Conservation (phyloP, 2,888 invertebrate genomes). For the Lasioglossum figueresi region DNA sequence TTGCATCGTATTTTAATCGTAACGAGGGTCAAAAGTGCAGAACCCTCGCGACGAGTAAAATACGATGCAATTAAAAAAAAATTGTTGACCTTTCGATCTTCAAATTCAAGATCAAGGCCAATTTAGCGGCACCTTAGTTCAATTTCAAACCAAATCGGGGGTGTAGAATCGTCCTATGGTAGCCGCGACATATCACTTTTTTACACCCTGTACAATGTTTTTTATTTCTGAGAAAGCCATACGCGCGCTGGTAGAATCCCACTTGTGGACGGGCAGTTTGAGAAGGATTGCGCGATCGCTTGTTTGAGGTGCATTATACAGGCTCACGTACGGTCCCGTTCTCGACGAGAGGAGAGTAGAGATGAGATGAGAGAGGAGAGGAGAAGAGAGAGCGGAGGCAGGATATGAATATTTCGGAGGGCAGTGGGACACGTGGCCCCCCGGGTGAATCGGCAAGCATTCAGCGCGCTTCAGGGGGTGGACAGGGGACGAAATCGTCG, state of each 20-base stretch:
- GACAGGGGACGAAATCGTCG: constrained; percentile 59
- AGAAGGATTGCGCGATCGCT: neutral
- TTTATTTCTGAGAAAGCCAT: neutral
- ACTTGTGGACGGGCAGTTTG: too few species aligned
- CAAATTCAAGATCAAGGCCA: too few species aligned
- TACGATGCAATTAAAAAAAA: too few species aligned
- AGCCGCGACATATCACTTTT: too few species aligned
- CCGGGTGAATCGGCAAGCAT: constrained; percentile 68
- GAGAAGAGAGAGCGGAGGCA: constrained; percentile 13
- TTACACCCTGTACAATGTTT: neutral
- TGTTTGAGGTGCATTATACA: constrained; percentile 6
- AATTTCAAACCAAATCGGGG: too few species aligned
- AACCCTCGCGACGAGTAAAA: too few species aligned
- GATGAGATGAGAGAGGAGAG: neutral
- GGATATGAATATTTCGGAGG: constrained; percentile 78
- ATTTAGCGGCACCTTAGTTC: too few species aligned
- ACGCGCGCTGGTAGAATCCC: too few species aligned
- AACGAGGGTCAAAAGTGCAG: too few species aligned
- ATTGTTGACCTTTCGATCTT: too few species aligned
- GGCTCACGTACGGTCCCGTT: neutral
- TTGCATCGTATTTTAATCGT: too few species aligned
- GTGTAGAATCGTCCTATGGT: too few species aligned
- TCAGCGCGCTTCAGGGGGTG: constrained; percentile 64
- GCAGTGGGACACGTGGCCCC: constrained; percentile 78
- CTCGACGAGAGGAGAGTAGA: neutral